Conservation (phyloP, 2,888 invertebrate species). For the Serrognathus titanus region DNA sequence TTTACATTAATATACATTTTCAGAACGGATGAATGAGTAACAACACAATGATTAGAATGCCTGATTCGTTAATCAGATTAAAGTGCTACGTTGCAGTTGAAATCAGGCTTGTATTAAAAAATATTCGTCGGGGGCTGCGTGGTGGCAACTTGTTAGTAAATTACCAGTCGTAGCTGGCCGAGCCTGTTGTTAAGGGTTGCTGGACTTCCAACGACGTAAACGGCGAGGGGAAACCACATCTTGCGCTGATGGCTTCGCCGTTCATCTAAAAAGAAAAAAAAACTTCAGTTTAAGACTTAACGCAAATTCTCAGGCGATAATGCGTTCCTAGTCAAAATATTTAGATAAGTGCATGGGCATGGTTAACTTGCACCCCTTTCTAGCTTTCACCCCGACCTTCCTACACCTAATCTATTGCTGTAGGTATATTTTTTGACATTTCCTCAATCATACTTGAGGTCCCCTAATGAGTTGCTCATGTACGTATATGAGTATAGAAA, state of each 20-base stretch:
- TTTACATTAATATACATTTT: too few relatives aligned
- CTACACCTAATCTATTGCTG: too few relatives aligned
- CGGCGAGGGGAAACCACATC: conserved; percentile 27
- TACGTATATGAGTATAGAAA: too few relatives aligned
- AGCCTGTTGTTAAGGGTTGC: conserved; percentile 41
- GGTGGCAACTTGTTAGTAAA: not conserved
- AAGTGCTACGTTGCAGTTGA: not conserved
- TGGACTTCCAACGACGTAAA: conserved; percentile 39
- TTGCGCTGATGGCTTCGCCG: conserved; percentile 3
- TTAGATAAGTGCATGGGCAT: not conserved
- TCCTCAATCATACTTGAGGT: too few relatives aligned
- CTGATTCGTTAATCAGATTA: not conserved
- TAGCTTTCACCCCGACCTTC: too few relatives aligned
- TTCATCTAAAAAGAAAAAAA: conserved; percentile 7
- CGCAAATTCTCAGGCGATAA: too few relatives aligned
- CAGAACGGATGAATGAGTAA: too few relatives aligned
- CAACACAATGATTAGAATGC: not conserved
- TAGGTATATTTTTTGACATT: too few relatives aligned
- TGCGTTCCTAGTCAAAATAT: not conserved
- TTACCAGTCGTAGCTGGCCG: conserved; percentile 43
- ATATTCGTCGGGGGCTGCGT: not conserved
- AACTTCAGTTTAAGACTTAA: too few relatives aligned
- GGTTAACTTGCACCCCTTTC: not conserved
- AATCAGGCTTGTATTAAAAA: not conserved
- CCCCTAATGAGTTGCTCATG: too few relatives aligned